A percentile compares a stretch with the other conserved stretches of the same genome.
These are phyloP conservation scores for Pegoplata infirma DNA, from an alignment of 2,888 invertebrate genomes.

Conservation along the genomic window DNA sequence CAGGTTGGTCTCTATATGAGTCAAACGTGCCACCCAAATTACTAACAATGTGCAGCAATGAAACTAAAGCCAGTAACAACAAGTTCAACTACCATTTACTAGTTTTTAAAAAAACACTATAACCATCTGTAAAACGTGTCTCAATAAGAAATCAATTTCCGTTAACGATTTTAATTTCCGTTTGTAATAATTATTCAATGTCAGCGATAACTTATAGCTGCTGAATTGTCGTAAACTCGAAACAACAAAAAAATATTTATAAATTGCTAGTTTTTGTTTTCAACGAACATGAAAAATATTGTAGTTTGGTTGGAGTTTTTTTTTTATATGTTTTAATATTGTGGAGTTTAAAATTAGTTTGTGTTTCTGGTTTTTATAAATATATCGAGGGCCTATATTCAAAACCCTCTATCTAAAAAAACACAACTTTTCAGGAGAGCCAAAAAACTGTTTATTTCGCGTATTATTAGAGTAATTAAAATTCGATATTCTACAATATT, in stretches of 20 bases:
- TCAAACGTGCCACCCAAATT: constrained; percentile 5
- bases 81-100: constrained; percentile 39
- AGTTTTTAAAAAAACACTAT: constrained; percentile 46
- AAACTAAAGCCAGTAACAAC: constrained; percentile 26
- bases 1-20: too few species aligned
- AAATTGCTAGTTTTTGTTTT: neutral
- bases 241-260: too few species aligned
- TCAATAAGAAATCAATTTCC: constrained; percentile 75
- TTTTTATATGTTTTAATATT: constrained; percentile 19
- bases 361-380: neutral
- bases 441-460: too few species aligned
- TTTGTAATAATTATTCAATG: constrained; percentile 76
- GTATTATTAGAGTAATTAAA: too few species aligned
- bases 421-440: too few species aligned
- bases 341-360: constrained; percentile 27
- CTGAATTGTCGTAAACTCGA: constrained; percentile 33
- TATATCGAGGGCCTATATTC: too few species aligned
- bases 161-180: constrained; percentile 76
- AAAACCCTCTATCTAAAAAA: too few species aligned
- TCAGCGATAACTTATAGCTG: constrained; percentile 59
- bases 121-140: constrained; percentile 53
- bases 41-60: neutral
- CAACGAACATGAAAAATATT: neutral
- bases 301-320: constrained; percentile 30
- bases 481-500: too few species aligned